Conservation (phyloP, 1,140 invertebrate species). For the Cryptotermes secundus region DNA sequence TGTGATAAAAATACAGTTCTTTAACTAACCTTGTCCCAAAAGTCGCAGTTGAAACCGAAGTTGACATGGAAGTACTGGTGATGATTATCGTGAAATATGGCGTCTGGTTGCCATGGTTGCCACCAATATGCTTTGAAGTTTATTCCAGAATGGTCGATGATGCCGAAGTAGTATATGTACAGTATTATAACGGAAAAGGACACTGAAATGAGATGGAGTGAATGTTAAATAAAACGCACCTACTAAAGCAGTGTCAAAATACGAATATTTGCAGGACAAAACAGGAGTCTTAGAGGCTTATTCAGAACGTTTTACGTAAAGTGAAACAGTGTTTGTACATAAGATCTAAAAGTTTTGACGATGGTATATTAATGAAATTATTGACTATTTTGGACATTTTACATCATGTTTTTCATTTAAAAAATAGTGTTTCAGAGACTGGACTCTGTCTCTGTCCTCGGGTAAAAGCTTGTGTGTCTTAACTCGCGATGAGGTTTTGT, state of each 20-base stretch:
- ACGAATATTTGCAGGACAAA: not conserved
- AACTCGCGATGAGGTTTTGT: too few relatives aligned
- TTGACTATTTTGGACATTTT: too few relatives aligned
- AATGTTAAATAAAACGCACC: not conserved
- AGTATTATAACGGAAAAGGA: slow-evolving; percentile 43
- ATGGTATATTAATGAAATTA: too few relatives aligned
- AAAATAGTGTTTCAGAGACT: too few relatives aligned
- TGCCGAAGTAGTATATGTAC: slow-evolving; percentile 73
- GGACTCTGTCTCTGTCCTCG: too few relatives aligned
- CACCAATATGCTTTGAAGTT: slow-evolving; percentile 72
- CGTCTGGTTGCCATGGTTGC: slow-evolving; percentile 75
- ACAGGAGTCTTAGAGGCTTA: not conserved
- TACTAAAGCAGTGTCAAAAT: not conserved
- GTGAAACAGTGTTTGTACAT: not conserved
- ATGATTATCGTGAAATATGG: slow-evolving; percentile 75
- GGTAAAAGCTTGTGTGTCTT: too few relatives aligned
- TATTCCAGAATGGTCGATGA: slow-evolving; percentile 74
- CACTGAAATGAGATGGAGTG: slow-evolving; percentile 22
- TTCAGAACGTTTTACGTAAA: not conserved
- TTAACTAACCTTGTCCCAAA: slow-evolving; percentile 64
- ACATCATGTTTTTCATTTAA: too few relatives aligned
- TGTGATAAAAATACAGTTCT: not conserved
- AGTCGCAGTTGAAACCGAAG: slow-evolving; percentile 67
- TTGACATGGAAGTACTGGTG: slow-evolving; percentile 78
- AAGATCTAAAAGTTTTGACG: too few relatives aligned